Evolutionary conservation across 37 sponge, comb jelly and placozoan genomes (phyloP).

Genomic region (Hormiphora californensis): DNA sequence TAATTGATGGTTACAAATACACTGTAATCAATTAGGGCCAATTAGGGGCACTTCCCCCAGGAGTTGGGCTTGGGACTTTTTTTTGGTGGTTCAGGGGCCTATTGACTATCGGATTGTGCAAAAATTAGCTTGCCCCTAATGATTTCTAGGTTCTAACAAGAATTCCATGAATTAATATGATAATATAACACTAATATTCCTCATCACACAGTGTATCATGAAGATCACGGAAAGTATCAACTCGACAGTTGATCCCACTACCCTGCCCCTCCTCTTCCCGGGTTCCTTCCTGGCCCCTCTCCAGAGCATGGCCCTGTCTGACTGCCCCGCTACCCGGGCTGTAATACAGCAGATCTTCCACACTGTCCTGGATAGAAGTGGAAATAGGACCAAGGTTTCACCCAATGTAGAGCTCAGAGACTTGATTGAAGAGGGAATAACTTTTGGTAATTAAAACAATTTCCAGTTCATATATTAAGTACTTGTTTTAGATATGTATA

Average conservation of each 20-base stretch:
- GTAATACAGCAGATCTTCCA: slow-evolving; percentile 47
- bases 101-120: too few relatives aligned
- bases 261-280: slow-evolving; percentile 15
- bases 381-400: slow-evolving; percentile 4
- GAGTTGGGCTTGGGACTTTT: too few relatives aligned
- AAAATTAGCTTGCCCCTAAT: too few relatives aligned
- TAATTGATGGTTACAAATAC: too few relatives aligned
- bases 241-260: background rate
- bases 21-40: too few relatives aligned
- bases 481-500: too few relatives aligned
- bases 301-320: slow-evolving; percentile 6
- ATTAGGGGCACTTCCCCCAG: too few relatives aligned
- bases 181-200: too few relatives aligned
- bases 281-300: slow-evolving; percentile 3
- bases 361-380: slow-evolving; percentile 20
- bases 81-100: too few relatives aligned
- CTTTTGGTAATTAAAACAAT: background rate
- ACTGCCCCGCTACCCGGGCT: background rate
- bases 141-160: too few relatives aligned
- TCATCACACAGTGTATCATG: slow-evolving; percentile 36
- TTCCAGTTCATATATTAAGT: too few relatives aligned
- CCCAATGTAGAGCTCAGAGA: slow-evolving; percentile 19
- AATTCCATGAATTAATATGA: too few relatives aligned
- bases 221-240: slow-evolving; percentile 8
- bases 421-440: slow-evolving; percentile 8